phyloP scores from a whole-genome alignment of 2,797 vertebrate species.

The Enteromius trimaculatus region DNA sequence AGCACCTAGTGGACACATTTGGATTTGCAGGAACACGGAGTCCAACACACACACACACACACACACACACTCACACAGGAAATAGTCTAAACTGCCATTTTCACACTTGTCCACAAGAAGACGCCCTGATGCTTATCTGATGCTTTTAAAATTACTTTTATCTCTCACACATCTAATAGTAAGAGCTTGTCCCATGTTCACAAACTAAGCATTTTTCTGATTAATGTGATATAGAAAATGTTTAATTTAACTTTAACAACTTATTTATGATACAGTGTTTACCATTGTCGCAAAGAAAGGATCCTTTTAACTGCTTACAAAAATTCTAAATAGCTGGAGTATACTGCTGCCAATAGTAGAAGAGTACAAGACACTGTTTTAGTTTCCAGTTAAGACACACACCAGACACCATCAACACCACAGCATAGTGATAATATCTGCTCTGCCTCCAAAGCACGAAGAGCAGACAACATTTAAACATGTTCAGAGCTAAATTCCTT shows the following conservation, averaged over 20 bases:
- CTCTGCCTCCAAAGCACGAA: neutral
- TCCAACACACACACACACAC: neutral
- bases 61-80: no score
- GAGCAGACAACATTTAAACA: neutral
- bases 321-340: neutral
- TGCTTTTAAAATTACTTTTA: neutral
- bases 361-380: neutral
- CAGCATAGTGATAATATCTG: neutral
- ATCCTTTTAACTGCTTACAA: neutral
- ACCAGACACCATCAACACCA: neutral
- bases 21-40: neutral
- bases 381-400: constrained; percentile 16
- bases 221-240: no score
- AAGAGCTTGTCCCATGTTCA: neutral
- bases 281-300: no score
- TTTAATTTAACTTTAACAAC: neutral
- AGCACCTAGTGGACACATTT: constrained; percentile 44
- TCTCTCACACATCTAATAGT: neutral
- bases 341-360: neutral
- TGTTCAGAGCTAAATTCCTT: neutral
- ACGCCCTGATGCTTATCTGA: neutral
- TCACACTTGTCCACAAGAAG: constrained; percentile 43
- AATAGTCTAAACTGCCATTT: neutral
- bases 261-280: neutral
- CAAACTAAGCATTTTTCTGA: neutral